phyloP scores from a whole-genome alignment of 2,113 vertebrate genomes.

The Potamarius usumacintae region DNA sequence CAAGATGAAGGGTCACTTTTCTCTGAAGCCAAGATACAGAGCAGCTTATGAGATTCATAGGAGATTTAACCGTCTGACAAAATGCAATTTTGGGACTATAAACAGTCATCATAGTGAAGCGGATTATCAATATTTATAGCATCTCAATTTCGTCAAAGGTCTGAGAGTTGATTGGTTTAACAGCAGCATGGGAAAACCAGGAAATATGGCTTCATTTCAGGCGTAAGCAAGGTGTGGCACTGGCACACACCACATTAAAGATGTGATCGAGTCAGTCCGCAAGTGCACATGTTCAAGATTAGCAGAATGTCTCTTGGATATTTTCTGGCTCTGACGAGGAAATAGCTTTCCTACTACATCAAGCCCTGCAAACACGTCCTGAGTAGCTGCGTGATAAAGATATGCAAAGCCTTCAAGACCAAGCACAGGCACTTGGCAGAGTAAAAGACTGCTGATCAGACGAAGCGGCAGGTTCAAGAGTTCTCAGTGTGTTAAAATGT shows the following conservation, averaged over 20 bases:
- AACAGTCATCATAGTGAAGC: not conserved
- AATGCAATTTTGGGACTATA: not conserved
- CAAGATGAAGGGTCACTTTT: slow-evolving; percentile 14
- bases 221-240: not conserved
- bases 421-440: not conserved
- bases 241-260: no score
- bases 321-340: not conserved
- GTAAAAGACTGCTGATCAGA: not conserved
- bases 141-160: not conserved
- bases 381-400: slow-evolving; percentile 8
- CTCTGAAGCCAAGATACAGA: not conserved
- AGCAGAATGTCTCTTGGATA: not conserved
- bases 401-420: slow-evolving; percentile 29
- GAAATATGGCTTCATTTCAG: not conserved
- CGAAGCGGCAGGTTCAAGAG: not conserved
- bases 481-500: not conserved
- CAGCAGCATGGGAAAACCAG: not conserved
- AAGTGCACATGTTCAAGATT: not conserved
- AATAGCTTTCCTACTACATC: not conserved
- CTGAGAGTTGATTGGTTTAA: not conserved
- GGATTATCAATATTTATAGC: not conserved
- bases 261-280: not conserved
- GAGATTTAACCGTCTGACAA: not conserved
- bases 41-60: not conserved
- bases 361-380: not conserved